Evolutionary conservation across 2,888 invertebrate species (phyloP), one percentile per base, ranked within the genome.

Genomic region (Diarsia rubi): DNA sequence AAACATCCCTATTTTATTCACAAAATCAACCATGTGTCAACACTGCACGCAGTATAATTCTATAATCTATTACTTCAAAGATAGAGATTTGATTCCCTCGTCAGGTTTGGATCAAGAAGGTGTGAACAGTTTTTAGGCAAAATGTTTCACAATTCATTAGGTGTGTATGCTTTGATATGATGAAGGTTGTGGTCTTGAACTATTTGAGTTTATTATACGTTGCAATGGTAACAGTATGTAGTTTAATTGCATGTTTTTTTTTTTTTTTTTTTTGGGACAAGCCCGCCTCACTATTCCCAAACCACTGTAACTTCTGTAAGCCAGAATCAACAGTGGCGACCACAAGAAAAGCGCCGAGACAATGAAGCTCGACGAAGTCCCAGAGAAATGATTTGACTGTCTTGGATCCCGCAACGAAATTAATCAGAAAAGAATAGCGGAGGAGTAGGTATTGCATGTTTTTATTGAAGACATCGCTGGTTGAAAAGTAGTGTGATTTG

Each of bases 101-200:
- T 45, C 52, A 14, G 31, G 4, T 59, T 42, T 44, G 31, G 42
- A 47, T 60, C 31, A 57, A 65, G 52, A 66, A 77, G 71, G 77
- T 69, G 64, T 73, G 66, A 80, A 69, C 8, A 49, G 65, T 81
- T 66, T 60, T 52, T 45, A 76, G 60, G 74, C 54, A n/a, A 52
- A 69, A 79, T 65, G 71, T 84, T 86, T 80, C 85, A 76, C 80
- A 82, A 84, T 75, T 74, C 71, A 79, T 79, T 84, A 73, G 69
- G 27, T 75, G 73, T 62, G 52, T 82, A 83, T 73, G 73, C 67
- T 81, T 67, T 79, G 68, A 72, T 70, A 64, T 62, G 3, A 11
- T 4, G 82, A 77, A 82, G 85, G 85, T 76, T 73, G 19, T 21
- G 79, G 3, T 82, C 79, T 85, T 82, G 83, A 77, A 79, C 83